Evolutionary conservation across 2,113 vertebrate genomes (phyloP).

Genomic region (Zosterops lateralis): DNA sequence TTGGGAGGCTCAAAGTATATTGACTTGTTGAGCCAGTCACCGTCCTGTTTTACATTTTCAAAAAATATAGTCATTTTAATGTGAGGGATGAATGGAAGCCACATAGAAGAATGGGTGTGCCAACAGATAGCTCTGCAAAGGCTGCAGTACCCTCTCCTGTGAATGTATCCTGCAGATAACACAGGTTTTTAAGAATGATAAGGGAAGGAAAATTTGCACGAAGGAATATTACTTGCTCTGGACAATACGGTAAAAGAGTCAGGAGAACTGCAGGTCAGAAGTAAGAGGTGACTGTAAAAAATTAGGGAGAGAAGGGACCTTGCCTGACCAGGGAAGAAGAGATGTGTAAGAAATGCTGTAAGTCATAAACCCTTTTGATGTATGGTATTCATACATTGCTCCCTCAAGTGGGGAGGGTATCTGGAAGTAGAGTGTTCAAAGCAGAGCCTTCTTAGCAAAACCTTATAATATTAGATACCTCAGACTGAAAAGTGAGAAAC

Average conservation of each 20-base stretch:
- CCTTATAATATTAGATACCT: background rate
- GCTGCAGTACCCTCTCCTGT: background rate
- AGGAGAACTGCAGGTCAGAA: background rate
- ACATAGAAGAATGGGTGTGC: background rate
- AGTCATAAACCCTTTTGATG: background rate
- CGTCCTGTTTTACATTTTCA: background rate
- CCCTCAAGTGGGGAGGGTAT: background rate
- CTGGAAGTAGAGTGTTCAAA: background rate
- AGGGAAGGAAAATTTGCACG: background rate
- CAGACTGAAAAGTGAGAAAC: background rate
- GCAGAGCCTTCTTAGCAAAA: background rate
- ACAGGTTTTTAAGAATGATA: slow-evolving; percentile 4
- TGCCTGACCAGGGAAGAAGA: background rate
- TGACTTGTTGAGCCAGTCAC: background rate
- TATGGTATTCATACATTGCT: background rate
- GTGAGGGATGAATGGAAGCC: background rate
- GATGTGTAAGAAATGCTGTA: background rate
- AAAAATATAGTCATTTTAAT: background rate
- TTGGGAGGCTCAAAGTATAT: background rate
- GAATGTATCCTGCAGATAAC: background rate
- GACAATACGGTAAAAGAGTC: background rate
- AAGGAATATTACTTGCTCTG: background rate
- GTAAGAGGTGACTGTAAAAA: background rate
- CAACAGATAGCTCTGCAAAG: background rate
- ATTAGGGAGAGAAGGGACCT: background rate